These are phyloP conservation scores for Camponotus fellah DNA, from an alignment of 2,888 invertebrate species.

Conservation along the genomic window DNA sequence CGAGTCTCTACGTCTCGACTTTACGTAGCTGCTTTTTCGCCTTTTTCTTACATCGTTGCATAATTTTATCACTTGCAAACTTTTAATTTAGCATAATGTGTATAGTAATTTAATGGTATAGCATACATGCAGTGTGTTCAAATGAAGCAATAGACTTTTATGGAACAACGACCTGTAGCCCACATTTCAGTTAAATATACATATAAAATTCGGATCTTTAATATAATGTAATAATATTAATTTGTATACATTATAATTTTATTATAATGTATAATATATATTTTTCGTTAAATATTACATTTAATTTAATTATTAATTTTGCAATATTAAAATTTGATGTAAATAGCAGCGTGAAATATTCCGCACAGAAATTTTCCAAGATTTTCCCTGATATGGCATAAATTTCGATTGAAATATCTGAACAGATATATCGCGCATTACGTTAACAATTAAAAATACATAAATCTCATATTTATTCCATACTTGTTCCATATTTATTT, in stretches of 20 bases:
- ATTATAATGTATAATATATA: neutral
- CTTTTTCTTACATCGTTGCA: neutral
- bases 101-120: neutral
- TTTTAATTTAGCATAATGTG: neutral
- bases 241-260: neutral
- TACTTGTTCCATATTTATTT: too few relatives aligned
- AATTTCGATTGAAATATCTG: neutral
- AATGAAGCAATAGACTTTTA: too few relatives aligned
- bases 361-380: neutral
- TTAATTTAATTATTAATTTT: neutral
- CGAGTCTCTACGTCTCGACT: neutral
- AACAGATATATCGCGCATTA: neutral
- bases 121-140: too few relatives aligned
- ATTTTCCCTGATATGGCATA: neutral
- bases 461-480: neutral
- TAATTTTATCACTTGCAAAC: neutral
- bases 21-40: slow-evolving; percentile 5
- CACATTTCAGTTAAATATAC: too few relatives aligned
- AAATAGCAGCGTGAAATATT: neutral
- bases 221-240: neutral
- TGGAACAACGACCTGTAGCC: too few relatives aligned
- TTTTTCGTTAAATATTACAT: neutral
- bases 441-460: neutral
- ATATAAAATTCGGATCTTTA: neutral
- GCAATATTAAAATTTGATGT: neutral